phyloP scores from a whole-genome alignment of 2,888 invertebrate genomes.

The Desoria tigrina region DNA sequence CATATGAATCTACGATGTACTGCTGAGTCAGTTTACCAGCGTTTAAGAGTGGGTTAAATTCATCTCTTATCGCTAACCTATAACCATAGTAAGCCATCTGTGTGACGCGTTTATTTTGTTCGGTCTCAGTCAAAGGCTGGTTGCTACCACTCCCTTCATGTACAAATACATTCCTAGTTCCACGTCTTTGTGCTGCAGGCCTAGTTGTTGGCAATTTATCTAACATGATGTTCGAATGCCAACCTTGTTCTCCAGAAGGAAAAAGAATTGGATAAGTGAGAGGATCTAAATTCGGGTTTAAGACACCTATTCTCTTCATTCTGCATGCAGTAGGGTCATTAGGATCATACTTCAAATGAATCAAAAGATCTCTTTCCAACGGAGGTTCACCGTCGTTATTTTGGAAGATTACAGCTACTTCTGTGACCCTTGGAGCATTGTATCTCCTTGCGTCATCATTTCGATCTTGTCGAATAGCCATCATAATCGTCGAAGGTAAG shows the following conservation, averaged over 20 bases:
- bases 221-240: conserved; percentile 13
- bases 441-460: conserved; percentile 35
- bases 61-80: conserved; percentile 30
- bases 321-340: not conserved
- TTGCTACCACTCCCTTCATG: not conserved
- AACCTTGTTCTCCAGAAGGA: conserved; percentile 48
- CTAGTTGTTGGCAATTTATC: not conserved
- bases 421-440: conserved; percentile 42
- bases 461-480: conserved; percentile 15
- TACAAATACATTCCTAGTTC: no score
- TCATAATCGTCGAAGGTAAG: not conserved
- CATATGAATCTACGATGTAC: conserved; percentile 54
- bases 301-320: conserved; percentile 23
- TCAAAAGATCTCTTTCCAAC: conserved; percentile 41
- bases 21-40: conserved; percentile 54
- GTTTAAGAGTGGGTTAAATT: conserved; percentile 52
- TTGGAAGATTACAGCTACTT: conserved; percentile 45
- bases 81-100: conserved; percentile 36
- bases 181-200: not conserved
- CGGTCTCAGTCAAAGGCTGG: not conserved
- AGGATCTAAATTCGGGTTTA: conserved; percentile 46
- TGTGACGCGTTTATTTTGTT: conserved; percentile 5
- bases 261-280: conserved; percentile 51
- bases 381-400: conserved; percentile 45
- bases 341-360: conserved; percentile 20